These are phyloP conservation scores for Botia almorhae DNA, from an alignment of 2,797 vertebrate genomes.

Conservation along the genomic window DNA sequence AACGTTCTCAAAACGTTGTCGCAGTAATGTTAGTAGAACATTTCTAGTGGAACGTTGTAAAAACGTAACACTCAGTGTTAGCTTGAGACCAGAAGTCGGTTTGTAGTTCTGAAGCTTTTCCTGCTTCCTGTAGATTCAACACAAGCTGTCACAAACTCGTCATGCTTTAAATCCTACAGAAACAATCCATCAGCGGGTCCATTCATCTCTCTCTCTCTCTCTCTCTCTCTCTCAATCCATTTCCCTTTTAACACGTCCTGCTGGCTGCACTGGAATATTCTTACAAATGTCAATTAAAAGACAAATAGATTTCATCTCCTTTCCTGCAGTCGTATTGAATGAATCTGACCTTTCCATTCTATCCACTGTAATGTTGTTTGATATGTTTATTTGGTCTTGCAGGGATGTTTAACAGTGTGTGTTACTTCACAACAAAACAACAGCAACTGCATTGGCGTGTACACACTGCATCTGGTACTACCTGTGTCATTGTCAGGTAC, in stretches of 20 bases:
- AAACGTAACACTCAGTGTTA: too few species aligned
- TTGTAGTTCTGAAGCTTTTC: neutral
- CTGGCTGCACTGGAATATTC: slow-evolving; percentile 33
- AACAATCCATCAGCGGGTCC: neutral
- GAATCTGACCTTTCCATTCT: slow-evolving; percentile 27
- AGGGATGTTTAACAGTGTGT: neutral
- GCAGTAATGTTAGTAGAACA: too few species aligned
- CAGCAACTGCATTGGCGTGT: neutral
- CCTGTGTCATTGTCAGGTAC: too few species aligned
- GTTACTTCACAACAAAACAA: slow-evolving; percentile 17
- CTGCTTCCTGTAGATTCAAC: slow-evolving; percentile 12
- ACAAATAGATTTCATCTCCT: slow-evolving; percentile 32
- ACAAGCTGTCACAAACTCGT: neutral
- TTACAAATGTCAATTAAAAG: slow-evolving; percentile 40
- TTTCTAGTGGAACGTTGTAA: too few species aligned
- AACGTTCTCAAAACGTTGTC: too few species aligned
- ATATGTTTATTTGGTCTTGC: slow-evolving; percentile 5
- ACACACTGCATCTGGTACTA: neutral
- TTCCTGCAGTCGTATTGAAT: slow-evolving; percentile 1
- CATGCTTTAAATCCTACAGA: slow-evolving; percentile 16
- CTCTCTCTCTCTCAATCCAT: neutral
- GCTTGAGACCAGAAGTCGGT: too few species aligned
- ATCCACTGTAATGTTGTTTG: slow-evolving; percentile 4
- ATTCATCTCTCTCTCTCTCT: neutral
- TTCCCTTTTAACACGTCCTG: slow-evolving; percentile 23